Evolutionary conservation across 1,140 invertebrate species (phyloP), one percentile per base, ranked within the genome.

Genomic region (Pristionchus pacificus): DNA sequence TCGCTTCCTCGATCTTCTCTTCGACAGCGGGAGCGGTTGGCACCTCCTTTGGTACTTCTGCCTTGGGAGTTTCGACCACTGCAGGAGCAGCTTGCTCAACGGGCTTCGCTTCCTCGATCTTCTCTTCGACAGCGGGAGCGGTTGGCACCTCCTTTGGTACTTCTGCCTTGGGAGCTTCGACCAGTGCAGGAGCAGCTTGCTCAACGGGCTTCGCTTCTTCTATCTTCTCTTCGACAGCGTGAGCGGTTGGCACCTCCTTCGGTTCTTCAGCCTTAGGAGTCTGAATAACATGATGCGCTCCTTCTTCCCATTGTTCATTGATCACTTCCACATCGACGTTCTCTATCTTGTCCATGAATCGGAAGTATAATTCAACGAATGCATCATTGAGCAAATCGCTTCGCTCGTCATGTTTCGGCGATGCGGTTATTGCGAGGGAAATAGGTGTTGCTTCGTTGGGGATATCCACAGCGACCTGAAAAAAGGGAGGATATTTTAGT

Each of bases 381-480:
- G n/a, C n/a, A n/a, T n/a, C n/a, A n/a, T n/a, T n/a, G n/a, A n/a
- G n/a, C n/a, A n/a, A n/a, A n/a, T n/a, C n/a, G n/a, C n/a, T n/a
- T n/a, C n/a, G n/a, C n/a, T n/a, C n/a, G n/a, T n/a, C n/a, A n/a
- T n/a, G n/a, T n/a, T n/a, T n/a, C n/a, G n/a, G n/a, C n/a, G n/a
- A n/a, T n/a, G 65, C 2, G 14, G 28, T 29, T 33, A 57, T 27
- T 2, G 38, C 65, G 2, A 27, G 25, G 65, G 33, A 10, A 33
- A 38, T 38, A 25, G 49, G 58, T 19, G 49, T 27, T 2, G 32
- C 24, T 29, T 62, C 32, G 15, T 60, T 71, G 0, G 70, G 71
- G 2, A 38, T 62, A 29, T 61, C 49, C 0, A 75, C 74, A 38
- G 65, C 58, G n/a, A n/a, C n/a, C n/a, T n/a, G n/a, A n/a, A n/a